Evolutionary conservation across 2,888 invertebrate species (phyloP), one percentile per base, ranked within the genome.

Genomic region (Mesochorus sp.): DNA sequence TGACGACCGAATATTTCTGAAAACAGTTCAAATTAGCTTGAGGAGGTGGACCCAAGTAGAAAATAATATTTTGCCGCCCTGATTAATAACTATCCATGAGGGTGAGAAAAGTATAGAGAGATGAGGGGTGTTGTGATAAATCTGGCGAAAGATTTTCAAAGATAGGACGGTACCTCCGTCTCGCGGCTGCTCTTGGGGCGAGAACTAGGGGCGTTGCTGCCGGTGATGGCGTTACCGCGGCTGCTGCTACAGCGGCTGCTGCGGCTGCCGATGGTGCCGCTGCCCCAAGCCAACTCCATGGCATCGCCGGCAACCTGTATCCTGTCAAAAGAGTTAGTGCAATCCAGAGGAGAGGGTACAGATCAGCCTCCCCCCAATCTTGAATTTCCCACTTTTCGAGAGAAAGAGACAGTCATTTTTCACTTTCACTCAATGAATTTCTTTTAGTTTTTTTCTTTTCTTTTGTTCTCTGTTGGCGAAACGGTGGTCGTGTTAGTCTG

Each of bases 241-340:
- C 89, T 92, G 91, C 93, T 93, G 92, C 94, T 91, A 89, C 93
- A 86, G 94, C 93, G 85, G 94, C 93, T 82, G 94, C 93, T 85
- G 94, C 93, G 85, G 92, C 91, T 86, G 92, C 91, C 86, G 92
- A 91, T 85, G 92, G 92, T 85, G 92, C 91, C 80, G 93, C 90
- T 79, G 91, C 91, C 81, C 93, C 93, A 92, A 95, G 93, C 94
- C 95, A 95, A 91, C 95, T 95, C 95, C 95, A 95, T 91, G 95
- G 91, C 92, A 94, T 93, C 92, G 95, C 94, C 90, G 95, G 95
- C 92, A 95, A 94, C 92, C 95, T 95, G 93, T 95, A 94, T 93
- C 95, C 95, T 95, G 93, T 86, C 85, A 80, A 81, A 78, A 80
- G 71, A 79, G 80, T 83, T 85, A 80, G 75, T 81, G 64, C 74